Evolutionary conservation across 2,797 vertebrate species (phyloP), one percentile per base, ranked within the genome.

Genomic region (Lepidocolaptes lacrymiger): DNA sequence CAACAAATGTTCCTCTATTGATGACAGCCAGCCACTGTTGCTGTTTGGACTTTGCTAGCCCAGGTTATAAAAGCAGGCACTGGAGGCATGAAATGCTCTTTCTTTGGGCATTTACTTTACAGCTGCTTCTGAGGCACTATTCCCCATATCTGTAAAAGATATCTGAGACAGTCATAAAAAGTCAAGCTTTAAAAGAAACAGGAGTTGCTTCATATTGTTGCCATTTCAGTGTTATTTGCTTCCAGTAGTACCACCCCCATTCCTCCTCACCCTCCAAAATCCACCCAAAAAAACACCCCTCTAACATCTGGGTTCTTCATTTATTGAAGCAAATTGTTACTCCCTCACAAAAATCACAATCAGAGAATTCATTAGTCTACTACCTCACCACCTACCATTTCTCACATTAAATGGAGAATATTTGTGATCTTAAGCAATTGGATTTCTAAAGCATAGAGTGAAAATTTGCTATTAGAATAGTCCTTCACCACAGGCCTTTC

Each of bases 301-400:
- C 79, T 49, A 56, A 88, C 85, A 86, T 85, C 88, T 91, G 85
- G 36, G 44, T 52, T 66, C 52, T 88, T 84, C 28, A 82, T 39
- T 1, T 41, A 75, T 82, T 34, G 36, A 93, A 92, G 54, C 27
- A 76, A 91, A 81, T 28, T 69, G 32, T 66, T 94, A 89, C 82
- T 95, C 87, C 79, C 82, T 93, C 85, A 81, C 36, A 85, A 85
- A 92, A 94, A 79, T 43, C 78, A 36, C 20, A 79, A 52, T 66
- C 51, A 37, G 48, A 77, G 63, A 89, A 82, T 56, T 96, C 89
- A 73, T 93, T 89, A 93, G 89, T 61, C 72, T 85, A 55, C 58
- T 91, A 73, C 23, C 73, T 88, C 56, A 67, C 90, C 88, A 69
- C 95, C 92, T 69, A 95, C 85, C 37, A 75, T 34, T 92, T 91